These are phyloP conservation scores for Onthophagus sagittarius DNA, from an alignment of 2,888 invertebrate species.

Conservation along the genomic window DNA sequence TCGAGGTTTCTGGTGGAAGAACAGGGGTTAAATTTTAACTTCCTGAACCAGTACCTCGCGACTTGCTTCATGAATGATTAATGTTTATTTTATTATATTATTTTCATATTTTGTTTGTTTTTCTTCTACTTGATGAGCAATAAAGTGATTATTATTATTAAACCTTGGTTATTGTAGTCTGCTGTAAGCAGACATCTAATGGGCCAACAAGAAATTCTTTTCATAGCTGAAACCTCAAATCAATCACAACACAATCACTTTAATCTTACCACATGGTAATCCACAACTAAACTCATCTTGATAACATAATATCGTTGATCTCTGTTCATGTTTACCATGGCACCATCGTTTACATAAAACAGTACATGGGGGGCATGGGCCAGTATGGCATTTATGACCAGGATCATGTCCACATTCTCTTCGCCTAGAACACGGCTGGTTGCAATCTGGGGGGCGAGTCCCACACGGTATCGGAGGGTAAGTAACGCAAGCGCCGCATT, in stretches of 20 bases:
- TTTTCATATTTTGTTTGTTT: too few relatives aligned
- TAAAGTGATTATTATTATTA: too few relatives aligned
- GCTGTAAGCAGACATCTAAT: too few relatives aligned
- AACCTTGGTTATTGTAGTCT: too few relatives aligned
- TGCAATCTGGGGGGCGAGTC: constrained; percentile 78
- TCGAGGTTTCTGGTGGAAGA: too few relatives aligned
- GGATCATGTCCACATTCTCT: constrained; percentile 81
- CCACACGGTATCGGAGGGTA: constrained; percentile 94
- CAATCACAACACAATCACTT: not conserved
- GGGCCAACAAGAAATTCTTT: too few relatives aligned
- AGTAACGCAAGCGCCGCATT: constrained; percentile 81
- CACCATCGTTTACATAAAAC: constrained; percentile 83
- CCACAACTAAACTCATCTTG: constrained; percentile 89
- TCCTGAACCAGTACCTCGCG: too few relatives aligned
- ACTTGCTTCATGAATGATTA: too few relatives aligned
- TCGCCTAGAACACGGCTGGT: constrained; percentile 66
- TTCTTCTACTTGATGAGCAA: too few relatives aligned
- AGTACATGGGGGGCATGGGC: constrained; percentile 79
- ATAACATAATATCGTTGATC: constrained; percentile 86
- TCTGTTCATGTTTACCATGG: constrained; percentile 55
- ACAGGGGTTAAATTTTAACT: too few relatives aligned
- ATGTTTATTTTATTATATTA: too few relatives aligned
- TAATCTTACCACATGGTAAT: constrained; percentile 65
- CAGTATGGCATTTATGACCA: constrained; percentile 79
- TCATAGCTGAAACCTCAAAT: too few relatives aligned